phyloP scores from a whole-genome alignment of 2,113 vertebrate species.

The Danio rerio region DNA sequence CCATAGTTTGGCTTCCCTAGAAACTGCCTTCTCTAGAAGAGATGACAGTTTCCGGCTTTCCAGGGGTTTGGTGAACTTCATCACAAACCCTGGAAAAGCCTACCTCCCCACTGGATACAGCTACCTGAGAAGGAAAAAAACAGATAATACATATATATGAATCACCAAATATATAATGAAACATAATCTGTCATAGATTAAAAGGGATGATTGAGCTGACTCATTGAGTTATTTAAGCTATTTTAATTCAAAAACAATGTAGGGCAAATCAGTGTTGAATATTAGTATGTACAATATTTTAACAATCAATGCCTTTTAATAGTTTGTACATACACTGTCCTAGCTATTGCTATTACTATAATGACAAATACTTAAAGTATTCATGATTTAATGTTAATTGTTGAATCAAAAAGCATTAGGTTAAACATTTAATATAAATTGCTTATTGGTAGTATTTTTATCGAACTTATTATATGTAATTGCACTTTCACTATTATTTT shows the following conservation, averaged over 20 bases:
- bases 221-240: background rate
- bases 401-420: too few species aligned
- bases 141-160: background rate
- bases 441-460: too few species aligned
- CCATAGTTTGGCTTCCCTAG: conserved; percentile 96
- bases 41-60: conserved; percentile 95
- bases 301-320: too few species aligned
- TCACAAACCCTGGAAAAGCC: conserved; percentile 88
- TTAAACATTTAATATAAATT: too few species aligned
- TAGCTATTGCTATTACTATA: too few species aligned
- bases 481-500: too few species aligned
- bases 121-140: conserved; percentile 80
- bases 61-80: conserved; percentile 93
- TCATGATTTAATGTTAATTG: too few species aligned
- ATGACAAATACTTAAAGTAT: too few species aligned
- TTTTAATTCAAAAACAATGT: background rate
- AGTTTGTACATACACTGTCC: too few species aligned
- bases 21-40: conserved; percentile 92
- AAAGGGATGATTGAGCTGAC: background rate
- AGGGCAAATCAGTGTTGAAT: too few species aligned
- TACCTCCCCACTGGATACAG: conserved; percentile 95
- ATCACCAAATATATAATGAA: background rate
- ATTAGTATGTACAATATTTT: too few species aligned
- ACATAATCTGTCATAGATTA: background rate
- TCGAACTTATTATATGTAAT: too few species aligned